Percentiles rank a stretch among this genome's conserved stretches.
These are phyloP conservation scores for Augiades crinisus DNA, from an alignment of 2,888 invertebrate genomes.

Conservation along the genomic window DNA sequence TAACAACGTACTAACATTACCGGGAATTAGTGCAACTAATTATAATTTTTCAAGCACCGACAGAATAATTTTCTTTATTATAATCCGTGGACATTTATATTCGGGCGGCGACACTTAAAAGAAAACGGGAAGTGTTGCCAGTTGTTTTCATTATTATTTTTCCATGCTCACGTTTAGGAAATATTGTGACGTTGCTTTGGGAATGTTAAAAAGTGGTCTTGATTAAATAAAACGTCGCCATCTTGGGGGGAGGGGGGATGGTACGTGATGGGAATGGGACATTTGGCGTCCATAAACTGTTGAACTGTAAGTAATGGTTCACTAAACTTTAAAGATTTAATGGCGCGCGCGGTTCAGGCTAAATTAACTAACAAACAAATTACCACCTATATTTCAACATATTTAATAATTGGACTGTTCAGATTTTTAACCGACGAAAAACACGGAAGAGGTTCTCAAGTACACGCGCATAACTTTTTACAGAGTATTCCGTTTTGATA, in stretches of 20 bases:
- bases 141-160: constrained; percentile 43
- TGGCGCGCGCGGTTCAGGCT: neutral
- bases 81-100: constrained; percentile 32
- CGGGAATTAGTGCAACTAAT: constrained; percentile 9
- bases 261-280: constrained; percentile 63
- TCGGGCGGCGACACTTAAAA: constrained; percentile 38
- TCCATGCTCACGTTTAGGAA: constrained; percentile 46
- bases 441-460: too few relatives aligned
- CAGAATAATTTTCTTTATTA: constrained; percentile 16
- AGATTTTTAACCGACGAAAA: too few relatives aligned
- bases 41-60: constrained; percentile 15
- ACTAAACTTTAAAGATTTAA: constrained; percentile 43
- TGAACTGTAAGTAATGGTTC: constrained; percentile 47
- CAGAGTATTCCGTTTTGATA: too few relatives aligned
- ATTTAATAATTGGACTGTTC: neutral
- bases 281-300: constrained; percentile 46
- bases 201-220: constrained; percentile 77
- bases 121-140: constrained; percentile 45
- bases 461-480: too few relatives aligned
- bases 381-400: neutral
- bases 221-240: constrained; percentile 77
- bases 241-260: constrained; percentile 41
- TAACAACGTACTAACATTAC: constrained; percentile 5
- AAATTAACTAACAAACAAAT: constrained; percentile 3
- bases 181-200: constrained; percentile 56